Base-by-base conservation (phyloP, 2,888 invertebrate genomes). In the Junonia oenone region DNA sequence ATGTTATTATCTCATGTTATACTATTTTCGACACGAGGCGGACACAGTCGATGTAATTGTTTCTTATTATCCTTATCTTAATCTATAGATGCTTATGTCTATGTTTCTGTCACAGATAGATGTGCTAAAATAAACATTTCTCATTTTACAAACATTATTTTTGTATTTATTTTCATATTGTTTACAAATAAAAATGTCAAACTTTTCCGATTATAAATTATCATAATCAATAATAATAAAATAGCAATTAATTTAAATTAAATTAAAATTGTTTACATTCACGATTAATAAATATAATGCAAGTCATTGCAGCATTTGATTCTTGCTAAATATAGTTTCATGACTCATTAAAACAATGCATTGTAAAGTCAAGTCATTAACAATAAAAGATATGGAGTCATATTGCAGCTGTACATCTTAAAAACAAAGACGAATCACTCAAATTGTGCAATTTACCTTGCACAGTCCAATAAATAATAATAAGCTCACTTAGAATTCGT, bases 31-130 rank as follows among this genome's bases (percentile, higher is more conserved):
- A 53, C 40, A 48, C n/a, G 49, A 63, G 63, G 63, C 63, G 62
- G 63, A 63, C 54, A 52, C 26, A 54, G 59, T 56, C 59, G 63
- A 60, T 59, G 64, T 63, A 62, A 51, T 48, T 55, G 63, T 52
- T 57, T 51, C 55, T 55, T 52, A 40, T n/a, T 40, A 40, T 40
- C 38, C n/a, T 33, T 40, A 56, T 54, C 47, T 52, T 51, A 57
- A 38, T 59, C 56, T 56, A 59, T 46, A 45, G 55, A 55, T 55
- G 40, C 52, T 49, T 53, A 56, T 35, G 46, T 49, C 22, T 56
- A 57, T 54, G 43, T 43, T 26, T 40, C 8, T 48, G 45, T 52
- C 52, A 52, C 54, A 43, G 43, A 43, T 43, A 43, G 6, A 54
- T 48, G 54, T 54, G 54, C 54, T 54, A 40, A 6, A 29, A 38